phyloP scores from a whole-genome alignment of 1,140 invertebrate species.

The Neuroterus valhalla region DNA sequence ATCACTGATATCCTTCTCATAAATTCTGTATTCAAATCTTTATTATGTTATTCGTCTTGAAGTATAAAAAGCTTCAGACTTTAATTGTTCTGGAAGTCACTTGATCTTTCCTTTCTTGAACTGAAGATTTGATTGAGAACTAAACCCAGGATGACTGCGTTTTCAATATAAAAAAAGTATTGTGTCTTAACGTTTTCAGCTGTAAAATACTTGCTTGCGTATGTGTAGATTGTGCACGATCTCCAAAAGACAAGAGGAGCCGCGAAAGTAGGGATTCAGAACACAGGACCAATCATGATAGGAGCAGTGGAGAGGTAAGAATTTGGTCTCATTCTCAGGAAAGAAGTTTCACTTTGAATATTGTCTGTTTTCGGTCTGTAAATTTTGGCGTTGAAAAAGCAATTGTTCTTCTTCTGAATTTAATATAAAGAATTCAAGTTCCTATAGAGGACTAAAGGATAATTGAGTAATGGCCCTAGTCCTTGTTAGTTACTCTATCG shows the following conservation, averaged over 20 bases:
- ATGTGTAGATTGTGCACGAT: conserved; percentile 83
- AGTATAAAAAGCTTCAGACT: no score
- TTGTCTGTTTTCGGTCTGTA: no score
- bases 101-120: not conserved
- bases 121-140: no score
- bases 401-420: not conserved
- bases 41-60: not conserved
- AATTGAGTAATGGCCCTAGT: conserved; percentile 36
- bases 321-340: conserved; percentile 34
- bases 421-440: conserved; percentile 13
- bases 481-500: not conserved
- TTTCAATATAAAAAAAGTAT: conserved; percentile 61
- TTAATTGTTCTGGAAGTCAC: no score
- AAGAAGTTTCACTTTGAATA: not conserved
- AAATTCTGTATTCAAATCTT: conserved; percentile 5
- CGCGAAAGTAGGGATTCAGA: conserved; percentile 85
- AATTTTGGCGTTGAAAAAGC: not conserved
- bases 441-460: conserved; percentile 38
- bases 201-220: conserved; percentile 68
- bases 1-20: no score
- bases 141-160: conserved; percentile 38
- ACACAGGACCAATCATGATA: conserved; percentile 89
- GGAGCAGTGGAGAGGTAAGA: conserved; percentile 84
- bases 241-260: conserved; percentile 88
- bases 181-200: conserved; percentile 68